A percentile compares a stretch with the other conserved stretches of the same genome.
These are phyloP conservation scores for Eulithis prunata DNA, from an alignment of 2,888 invertebrate species.

Conservation along the genomic window DNA sequence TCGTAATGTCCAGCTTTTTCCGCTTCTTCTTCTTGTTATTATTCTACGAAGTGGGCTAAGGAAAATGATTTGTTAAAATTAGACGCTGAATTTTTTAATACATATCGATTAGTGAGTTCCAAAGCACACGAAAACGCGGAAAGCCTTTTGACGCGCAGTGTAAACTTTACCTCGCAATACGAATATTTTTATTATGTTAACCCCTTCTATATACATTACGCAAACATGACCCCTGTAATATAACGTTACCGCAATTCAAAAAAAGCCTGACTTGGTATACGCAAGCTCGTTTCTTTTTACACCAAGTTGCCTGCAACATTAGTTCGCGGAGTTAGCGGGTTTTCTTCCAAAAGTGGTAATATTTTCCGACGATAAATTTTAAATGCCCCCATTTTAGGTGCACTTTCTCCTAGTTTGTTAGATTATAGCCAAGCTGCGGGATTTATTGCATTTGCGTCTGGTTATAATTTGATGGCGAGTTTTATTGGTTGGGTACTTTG, in stretches of 20 bases:
- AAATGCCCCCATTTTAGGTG: constrained; percentile 71
- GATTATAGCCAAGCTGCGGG: constrained; percentile 61
- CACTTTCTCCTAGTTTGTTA: constrained; percentile 72
- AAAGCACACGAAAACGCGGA: too few species aligned
- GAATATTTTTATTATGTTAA: too few species aligned
- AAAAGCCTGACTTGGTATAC: constrained; percentile 14
- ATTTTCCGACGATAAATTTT: constrained; percentile 78
- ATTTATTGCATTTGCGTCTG: constrained; percentile 65
- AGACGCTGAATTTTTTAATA: not conserved
- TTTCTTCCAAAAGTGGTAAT: constrained; percentile 70
- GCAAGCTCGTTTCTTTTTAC: constrained; percentile 62
- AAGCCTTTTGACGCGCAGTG: too few species aligned
- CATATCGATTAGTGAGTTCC: not conserved
- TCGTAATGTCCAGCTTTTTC: too few species aligned
- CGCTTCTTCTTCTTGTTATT: too few species aligned
- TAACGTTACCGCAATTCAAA: constrained; percentile 9
- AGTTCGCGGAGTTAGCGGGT: constrained; percentile 67
- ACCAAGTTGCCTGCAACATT: constrained; percentile 66
- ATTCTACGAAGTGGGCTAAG: too few species aligned
- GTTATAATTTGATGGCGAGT: constrained; percentile 51
- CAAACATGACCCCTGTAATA: not conserved
- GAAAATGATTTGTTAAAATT: too few species aligned
- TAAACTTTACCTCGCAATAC: too few species aligned
- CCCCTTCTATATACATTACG: not conserved
- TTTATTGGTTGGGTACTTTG: constrained; percentile 35